phyloP scores from a whole-genome alignment of 2,113 vertebrate genomes.

The Rhizomys pruinosus region DNA sequence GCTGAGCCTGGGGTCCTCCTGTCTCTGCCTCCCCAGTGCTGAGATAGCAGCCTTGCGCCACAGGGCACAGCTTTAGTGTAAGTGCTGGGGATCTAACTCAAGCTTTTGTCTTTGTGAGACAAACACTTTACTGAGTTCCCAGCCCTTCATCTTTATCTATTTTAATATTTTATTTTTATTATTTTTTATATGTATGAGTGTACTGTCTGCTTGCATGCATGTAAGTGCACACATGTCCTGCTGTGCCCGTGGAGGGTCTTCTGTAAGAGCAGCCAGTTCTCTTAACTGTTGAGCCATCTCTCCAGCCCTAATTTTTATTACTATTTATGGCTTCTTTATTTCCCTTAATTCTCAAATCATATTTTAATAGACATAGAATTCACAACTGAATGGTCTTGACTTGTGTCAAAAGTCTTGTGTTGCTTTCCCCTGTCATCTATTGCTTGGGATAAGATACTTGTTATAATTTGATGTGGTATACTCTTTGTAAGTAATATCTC shows the following conservation, averaged over 20 bases:
- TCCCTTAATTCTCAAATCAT: neutral
- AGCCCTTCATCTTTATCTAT: neutral
- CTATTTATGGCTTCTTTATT: neutral
- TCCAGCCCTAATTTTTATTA: neutral
- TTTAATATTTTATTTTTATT: too few species aligned
- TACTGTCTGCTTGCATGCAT: too few species aligned
- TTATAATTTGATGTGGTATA: neutral
- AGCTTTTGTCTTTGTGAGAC: neutral
- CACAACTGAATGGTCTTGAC: neutral
- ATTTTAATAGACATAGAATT: neutral
- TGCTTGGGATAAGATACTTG: neutral
- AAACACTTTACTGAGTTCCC: neutral
- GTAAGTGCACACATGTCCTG: too few species aligned
- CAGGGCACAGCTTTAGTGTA: neutral
- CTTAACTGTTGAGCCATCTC: too few species aligned
- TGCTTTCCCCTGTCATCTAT: neutral
- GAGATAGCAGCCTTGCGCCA: neutral
- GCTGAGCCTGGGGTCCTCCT: neutral
- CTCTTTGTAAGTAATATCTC: neutral
- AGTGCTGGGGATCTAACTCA: neutral
- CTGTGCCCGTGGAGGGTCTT: too few species aligned
- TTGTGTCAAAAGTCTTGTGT: neutral
- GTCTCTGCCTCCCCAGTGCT: neutral
- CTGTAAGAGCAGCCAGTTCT: too few species aligned
- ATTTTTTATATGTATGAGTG: too few species aligned